A percentile compares a stretch with the other conserved stretches of the same genome.
phyloP scores from a whole-genome alignment of 2,113 vertebrate species.

The Lagopus muta region DNA sequence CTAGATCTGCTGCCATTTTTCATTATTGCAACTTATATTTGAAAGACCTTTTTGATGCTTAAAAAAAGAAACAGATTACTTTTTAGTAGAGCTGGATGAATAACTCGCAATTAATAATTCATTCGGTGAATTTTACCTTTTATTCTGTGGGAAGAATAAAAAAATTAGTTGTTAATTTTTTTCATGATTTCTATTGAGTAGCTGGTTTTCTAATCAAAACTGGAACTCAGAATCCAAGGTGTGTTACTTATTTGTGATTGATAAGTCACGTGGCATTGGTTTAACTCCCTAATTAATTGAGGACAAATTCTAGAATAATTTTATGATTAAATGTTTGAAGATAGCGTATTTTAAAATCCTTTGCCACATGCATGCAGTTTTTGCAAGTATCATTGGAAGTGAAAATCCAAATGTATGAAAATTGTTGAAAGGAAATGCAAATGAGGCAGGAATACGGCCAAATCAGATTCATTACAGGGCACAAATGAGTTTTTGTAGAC shows the following conservation, averaged over 20 bases:
- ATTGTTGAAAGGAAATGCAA: background rate
- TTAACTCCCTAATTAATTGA: background rate
- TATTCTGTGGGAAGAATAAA: background rate
- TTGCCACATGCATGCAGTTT: background rate
- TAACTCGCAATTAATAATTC: conserved; percentile 65
- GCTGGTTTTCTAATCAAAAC: background rate
- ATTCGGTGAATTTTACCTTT: conserved; percentile 37
- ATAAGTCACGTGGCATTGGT: background rate
- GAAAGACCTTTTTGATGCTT: conserved; percentile 53
- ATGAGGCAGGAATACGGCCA: background rate
- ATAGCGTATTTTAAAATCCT: background rate
- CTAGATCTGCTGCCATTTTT: conserved; percentile 70
- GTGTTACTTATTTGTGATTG: background rate
- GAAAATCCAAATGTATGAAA: background rate
- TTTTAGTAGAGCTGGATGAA: conserved; percentile 53
- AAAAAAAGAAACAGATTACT: conserved; percentile 50
- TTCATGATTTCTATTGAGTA: background rate
- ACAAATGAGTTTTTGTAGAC: background rate
- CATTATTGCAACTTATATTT: conserved; percentile 67
- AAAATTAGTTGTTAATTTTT: conserved; percentile 29
- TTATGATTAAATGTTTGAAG: background rate
- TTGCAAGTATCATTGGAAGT: background rate
- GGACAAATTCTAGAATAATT: background rate
- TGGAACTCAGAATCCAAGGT: background rate
- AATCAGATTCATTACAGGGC: background rate